Evolutionary conservation across 2,797 vertebrate species (phyloP).

Genomic region (Ctenopoma multispine): DNA sequence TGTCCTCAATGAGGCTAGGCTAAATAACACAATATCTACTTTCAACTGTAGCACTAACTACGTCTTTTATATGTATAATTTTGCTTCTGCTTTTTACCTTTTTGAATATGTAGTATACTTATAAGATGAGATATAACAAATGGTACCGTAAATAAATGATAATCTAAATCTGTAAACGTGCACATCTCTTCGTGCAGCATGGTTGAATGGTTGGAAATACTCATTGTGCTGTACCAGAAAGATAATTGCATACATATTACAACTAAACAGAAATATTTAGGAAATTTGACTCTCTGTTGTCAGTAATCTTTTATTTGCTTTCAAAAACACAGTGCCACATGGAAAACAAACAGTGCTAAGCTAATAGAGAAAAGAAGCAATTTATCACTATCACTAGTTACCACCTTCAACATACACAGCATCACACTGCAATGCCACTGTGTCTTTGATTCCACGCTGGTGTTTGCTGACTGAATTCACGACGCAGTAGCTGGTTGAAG

Average conservation of each 20-base stretch:
- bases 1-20: too few relatives aligned
- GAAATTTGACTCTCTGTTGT: neutral
- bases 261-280: neutral
- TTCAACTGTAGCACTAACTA: too few relatives aligned
- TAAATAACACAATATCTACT: too few relatives aligned
- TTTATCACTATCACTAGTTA: neutral
- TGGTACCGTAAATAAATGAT: neutral
- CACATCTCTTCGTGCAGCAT: neutral
- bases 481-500: constrained; percentile 99
- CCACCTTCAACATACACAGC: constrained; percentile 35
- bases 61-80: neutral
- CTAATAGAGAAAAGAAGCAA: neutral
- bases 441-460: constrained; percentile 59
- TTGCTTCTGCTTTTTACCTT: neutral
- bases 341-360: neutral
- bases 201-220: too few relatives aligned
- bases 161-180: neutral
- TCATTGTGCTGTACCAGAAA: too few relatives aligned
- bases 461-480: constrained; percentile 84
- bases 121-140: too few relatives aligned
- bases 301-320: constrained; percentile 59
- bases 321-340: constrained; percentile 19
- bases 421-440: constrained; percentile 26
- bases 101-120: neutral
- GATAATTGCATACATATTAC: neutral